These are phyloP conservation scores for Phataginus tricuspis DNA, from an alignment of 2,797 vertebrate species.

Conservation along the genomic window DNA sequence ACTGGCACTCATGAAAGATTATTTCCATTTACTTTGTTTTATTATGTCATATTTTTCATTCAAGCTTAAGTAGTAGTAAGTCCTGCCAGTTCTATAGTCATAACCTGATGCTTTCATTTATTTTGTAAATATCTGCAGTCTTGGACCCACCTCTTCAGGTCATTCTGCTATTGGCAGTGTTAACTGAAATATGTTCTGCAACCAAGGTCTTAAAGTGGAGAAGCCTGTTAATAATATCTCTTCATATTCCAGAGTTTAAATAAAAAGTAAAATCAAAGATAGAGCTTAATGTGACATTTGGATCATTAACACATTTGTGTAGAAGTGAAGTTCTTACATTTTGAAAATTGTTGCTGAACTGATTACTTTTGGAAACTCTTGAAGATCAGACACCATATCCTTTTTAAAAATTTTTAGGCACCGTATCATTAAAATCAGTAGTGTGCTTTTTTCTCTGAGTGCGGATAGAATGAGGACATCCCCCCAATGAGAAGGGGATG, in stretches of 20 bases:
- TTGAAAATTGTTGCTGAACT: conserved; percentile 40
- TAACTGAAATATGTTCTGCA: conserved; percentile 66
- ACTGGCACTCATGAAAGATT: conserved; percentile 78
- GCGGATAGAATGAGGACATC: not conserved
- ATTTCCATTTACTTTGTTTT: conserved; percentile 83
- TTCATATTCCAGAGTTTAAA: conserved; percentile 57
- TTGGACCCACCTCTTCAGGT: conserved; percentile 60
- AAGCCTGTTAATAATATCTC: conserved; percentile 51
- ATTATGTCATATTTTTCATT: conserved; percentile 80
- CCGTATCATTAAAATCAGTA: not conserved
- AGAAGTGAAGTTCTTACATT: conserved; percentile 37
- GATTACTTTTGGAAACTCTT: conserved; percentile 33
- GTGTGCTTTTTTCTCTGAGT: conserved; percentile 11
- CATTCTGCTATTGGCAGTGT: conserved; percentile 55
- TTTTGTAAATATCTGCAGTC: conserved; percentile 73
- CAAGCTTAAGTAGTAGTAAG: conserved; percentile 72
- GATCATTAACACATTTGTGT: conserved; percentile 38
- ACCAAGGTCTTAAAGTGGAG: conserved; percentile 58
- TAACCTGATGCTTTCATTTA: conserved; percentile 81
- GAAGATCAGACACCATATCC: not conserved
- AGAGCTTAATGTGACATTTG: conserved; percentile 33
- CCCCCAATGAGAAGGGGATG: not conserved
- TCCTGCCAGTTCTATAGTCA: conserved; percentile 67
- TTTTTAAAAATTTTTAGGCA: not conserved
- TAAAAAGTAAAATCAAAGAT: conserved; percentile 60